Conservation (phyloP, 1,140 invertebrate genomes). For the Latrodectus geometricus region DNA sequence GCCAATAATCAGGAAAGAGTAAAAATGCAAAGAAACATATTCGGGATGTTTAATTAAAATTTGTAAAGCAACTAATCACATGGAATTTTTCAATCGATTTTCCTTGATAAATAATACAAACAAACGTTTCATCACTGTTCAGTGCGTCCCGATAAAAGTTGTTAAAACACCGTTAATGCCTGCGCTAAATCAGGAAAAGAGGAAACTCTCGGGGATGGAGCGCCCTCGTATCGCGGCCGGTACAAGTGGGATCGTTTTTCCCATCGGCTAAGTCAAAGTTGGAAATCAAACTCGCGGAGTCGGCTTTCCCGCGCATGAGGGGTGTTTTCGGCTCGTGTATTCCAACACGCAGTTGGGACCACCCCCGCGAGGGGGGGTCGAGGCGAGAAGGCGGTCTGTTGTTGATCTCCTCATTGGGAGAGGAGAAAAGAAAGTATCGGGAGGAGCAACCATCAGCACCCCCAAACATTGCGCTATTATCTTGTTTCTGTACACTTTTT, state of each 20-base stretch:
- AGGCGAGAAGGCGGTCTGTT: conserved; percentile 6
- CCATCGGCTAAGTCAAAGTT: not conserved
- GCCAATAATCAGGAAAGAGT: too few relatives aligned
- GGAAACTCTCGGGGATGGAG: too few relatives aligned
- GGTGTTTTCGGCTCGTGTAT: not conserved
- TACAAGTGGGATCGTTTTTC: not conserved
- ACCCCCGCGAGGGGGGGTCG: conserved; percentile 10
- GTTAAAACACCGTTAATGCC: too few relatives aligned
- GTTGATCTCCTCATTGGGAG: not conserved
- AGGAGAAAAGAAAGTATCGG: not conserved
- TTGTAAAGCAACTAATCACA: too few relatives aligned
- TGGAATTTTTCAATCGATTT: too few relatives aligned
- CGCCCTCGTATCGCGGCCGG: too few relatives aligned
- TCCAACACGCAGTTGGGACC: not conserved
- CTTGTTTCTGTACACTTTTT: not conserved
- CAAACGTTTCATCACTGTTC: too few relatives aligned
- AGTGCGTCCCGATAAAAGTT: too few relatives aligned
- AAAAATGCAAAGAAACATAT: too few relatives aligned
- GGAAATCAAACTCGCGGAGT: not conserved
- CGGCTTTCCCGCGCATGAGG: conserved; percentile 1
- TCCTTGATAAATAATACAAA: too few relatives aligned
- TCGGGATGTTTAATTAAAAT: too few relatives aligned
- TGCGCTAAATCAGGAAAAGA: too few relatives aligned
- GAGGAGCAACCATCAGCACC: not conserved
- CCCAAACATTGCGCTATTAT: not conserved